Base-by-base conservation (phyloP, 53 echinoderm and acorn worm species). In the Echinarachnius parma region DNA sequence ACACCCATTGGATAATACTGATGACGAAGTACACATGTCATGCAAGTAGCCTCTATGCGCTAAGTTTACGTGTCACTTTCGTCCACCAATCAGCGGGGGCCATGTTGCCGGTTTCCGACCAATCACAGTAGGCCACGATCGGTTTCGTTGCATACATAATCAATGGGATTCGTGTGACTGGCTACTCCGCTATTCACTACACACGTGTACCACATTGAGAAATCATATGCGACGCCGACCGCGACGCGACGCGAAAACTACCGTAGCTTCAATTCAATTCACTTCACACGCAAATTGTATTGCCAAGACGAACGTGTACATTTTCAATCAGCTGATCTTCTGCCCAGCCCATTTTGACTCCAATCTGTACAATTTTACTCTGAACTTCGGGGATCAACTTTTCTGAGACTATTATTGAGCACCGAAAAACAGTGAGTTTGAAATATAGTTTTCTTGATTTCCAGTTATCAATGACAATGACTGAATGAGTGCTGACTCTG, bases 41-140 rank as follows among this genome's bases (percentile, higher is more conserved):
- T 14, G 49, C 24, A 63, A 52, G 33, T 53, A 77, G 35, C 77
- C 22, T 49, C 42, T 45, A 34, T 48, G 23, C 9, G 30, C 37
- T 77, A 77, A 77, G 55, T 62, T 49, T 77, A 72, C 74, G 74
- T 72, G 74, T 72, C 74, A 72, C 44, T 72, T 26, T n/a, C 2
- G 4, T 81, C 76, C 58, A 77, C 91, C 91, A 91, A 91, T 86
- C 76, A 80, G 31, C 15, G 56, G 31, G 2, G 64, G 91, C 85
- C 91, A 91, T 75, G 67, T 61, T 64, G 86, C 80, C 77, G 86
- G 82, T 49, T 60, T 57, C 59, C 25, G 61, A 44, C 91, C 91
- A 91, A 91, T 91, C 91, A 91, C 66, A 75, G 78, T 80, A 70
- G 78, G 91, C 78, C 91, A 91, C 91, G 91, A 86, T 53, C 77